Conservation (phyloP, 2,888 invertebrate species). For the Drosophila macrospina region DNA sequence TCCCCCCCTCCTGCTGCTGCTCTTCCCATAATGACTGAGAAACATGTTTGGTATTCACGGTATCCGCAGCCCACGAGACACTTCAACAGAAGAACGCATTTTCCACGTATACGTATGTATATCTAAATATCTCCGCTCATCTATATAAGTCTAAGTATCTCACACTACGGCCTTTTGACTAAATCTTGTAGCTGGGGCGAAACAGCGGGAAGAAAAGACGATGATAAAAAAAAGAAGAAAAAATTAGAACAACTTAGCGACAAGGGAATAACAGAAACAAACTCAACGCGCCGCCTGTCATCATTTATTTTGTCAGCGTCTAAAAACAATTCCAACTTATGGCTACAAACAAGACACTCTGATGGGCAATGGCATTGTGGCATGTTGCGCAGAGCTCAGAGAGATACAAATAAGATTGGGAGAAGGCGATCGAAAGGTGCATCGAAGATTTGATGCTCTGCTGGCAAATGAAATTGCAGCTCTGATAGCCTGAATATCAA, state of each 20-base stretch:
- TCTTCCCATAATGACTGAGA: slow-evolving; percentile 54
- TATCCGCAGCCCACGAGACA: slow-evolving; percentile 55
- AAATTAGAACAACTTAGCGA: slow-evolving; percentile 80
- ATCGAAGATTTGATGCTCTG: slow-evolving; percentile 49
- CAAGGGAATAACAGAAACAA: slow-evolving; percentile 61
- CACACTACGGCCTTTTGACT: slow-evolving; percentile 36
- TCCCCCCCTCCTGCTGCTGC: neutral
- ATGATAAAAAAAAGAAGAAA: too few species aligned
- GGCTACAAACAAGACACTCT: slow-evolving; percentile 75
- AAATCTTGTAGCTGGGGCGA: slow-evolving; percentile 20
- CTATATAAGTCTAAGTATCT: slow-evolving; percentile 57
- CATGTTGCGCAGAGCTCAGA: slow-evolving; percentile 52
- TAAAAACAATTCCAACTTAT: slow-evolving; percentile 79
- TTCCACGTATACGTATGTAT: slow-evolving; percentile 50
- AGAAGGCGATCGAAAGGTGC: slow-evolving; percentile 4
- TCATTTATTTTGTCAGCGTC: slow-evolving; percentile 79
- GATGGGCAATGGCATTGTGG: slow-evolving; percentile 30
- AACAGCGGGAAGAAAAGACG: slow-evolving; percentile 11
- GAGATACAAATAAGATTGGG: slow-evolving; percentile 60
- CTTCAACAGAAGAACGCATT: slow-evolving; percentile 53
- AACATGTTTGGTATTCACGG: slow-evolving; percentile 53
- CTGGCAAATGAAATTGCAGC: neutral
- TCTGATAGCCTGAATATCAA: too few species aligned
- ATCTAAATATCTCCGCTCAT: slow-evolving; percentile 64
- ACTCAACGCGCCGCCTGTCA: slow-evolving; percentile 75